These are phyloP conservation scores for Chelon labrosus DNA, from an alignment of 2,797 vertebrate species.

Conservation along the genomic window DNA sequence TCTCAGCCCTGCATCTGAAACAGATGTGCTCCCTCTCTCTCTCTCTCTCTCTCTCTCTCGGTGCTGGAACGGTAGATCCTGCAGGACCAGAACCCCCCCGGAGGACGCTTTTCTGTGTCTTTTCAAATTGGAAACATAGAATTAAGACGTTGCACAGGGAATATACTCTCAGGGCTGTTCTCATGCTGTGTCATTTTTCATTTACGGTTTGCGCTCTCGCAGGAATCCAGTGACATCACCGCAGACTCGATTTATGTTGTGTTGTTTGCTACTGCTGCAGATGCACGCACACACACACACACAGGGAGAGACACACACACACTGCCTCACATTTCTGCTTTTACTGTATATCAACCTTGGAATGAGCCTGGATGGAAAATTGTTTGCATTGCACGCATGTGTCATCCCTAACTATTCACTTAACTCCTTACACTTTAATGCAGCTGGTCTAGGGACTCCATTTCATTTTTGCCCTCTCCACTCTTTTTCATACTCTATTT, in stretches of 20 bases:
- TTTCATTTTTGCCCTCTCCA: background rate
- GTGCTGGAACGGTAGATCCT: constrained; percentile 46
- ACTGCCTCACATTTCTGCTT: constrained; percentile 44
- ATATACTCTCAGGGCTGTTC: constrained; percentile 38
- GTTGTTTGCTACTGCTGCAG: constrained; percentile 47
- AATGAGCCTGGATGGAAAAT: constrained; percentile 21
- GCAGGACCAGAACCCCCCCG: constrained; percentile 37
- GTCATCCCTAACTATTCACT: constrained; percentile 47
- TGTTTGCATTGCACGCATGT: constrained; percentile 39
- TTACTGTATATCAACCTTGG: constrained; percentile 33
- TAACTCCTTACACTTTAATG: constrained; percentile 31
- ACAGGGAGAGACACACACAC: constrained; percentile 14
- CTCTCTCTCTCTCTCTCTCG: background rate
- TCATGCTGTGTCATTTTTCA: constrained; percentile 59
- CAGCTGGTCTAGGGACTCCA: constrained; percentile 14
- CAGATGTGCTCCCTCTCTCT: constrained; percentile 59
- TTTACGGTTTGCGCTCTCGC: constrained; percentile 43
- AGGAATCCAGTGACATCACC: constrained; percentile 66
- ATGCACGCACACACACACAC: no score
- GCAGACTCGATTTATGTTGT: constrained; percentile 37
- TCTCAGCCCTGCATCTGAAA: constrained; percentile 58
- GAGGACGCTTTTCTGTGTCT: constrained; percentile 53
- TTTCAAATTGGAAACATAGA: constrained; percentile 57
- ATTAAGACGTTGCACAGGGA: constrained; percentile 58
- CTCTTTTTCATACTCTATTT: background rate